Conservation (phyloP, 2,888 invertebrate genomes). For the Polymixis flavicincta region DNA sequence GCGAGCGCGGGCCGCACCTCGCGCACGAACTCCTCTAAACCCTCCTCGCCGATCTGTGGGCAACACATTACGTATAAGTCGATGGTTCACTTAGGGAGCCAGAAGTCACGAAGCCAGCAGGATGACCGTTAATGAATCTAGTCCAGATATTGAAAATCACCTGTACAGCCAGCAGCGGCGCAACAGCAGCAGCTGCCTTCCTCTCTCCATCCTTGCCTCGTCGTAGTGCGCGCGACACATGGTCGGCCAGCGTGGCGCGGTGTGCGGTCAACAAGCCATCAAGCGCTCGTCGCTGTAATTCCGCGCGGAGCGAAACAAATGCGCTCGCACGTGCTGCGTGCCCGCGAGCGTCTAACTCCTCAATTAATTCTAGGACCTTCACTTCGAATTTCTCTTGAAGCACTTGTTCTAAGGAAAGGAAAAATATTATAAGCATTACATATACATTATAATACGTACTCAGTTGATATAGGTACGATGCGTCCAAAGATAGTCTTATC, state of each 20-base stretch:
- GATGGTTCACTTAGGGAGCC: too few species aligned
- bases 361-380: conserved; percentile 96
- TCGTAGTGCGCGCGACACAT: too few species aligned
- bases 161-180: conserved; percentile 76
- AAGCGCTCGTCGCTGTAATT: conserved; percentile 94
- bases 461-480: too few species aligned
- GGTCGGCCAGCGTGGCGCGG: neutral
- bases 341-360: conserved; percentile 96
- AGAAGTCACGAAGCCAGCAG: too few species aligned
- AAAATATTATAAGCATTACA: neutral
- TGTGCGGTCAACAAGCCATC: too few species aligned
- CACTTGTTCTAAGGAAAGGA: conserved; percentile 84
- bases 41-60: conserved; percentile 88
- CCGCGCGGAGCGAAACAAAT: conserved; percentile 93
- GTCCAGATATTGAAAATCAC: conserved; percentile 78
- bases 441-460: too few species aligned
- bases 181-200: too few species aligned
- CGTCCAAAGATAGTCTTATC: neutral
- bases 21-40: conserved; percentile 92
- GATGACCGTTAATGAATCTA: neutral
- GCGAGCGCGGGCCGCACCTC: conserved; percentile 94
- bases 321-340: conserved; percentile 95
- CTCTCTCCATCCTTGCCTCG: too few species aligned
- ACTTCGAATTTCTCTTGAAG: conserved; percentile 94
- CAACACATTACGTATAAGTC: too few species aligned